Evolutionary conservation across 2,797 vertebrate genomes (phyloP).

Genomic region (Myiotriccus ornatus): DNA sequence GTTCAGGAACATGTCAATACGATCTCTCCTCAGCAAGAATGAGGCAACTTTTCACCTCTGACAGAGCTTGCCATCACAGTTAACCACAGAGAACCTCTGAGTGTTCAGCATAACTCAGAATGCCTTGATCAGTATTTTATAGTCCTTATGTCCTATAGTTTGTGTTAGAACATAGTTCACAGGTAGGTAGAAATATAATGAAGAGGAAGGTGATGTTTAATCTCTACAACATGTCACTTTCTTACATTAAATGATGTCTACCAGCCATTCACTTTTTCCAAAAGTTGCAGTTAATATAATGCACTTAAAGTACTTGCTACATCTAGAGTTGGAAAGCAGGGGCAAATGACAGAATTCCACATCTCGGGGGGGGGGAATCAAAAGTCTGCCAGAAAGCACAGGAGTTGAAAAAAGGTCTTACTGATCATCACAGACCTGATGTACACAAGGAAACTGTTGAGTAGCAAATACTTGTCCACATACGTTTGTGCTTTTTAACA

Average conservation of each 20-base stretch:
- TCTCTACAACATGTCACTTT: neutral
- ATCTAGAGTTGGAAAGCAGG: neutral
- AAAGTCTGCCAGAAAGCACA: neutral
- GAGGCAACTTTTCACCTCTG: neutral
- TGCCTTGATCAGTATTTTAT: neutral
- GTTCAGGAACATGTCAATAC: neutral
- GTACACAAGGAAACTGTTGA: neutral
- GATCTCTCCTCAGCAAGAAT: neutral
- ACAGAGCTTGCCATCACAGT: neutral
- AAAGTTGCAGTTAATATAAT: neutral
- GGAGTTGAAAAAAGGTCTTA: neutral
- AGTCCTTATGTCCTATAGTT: neutral
- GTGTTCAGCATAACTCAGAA: neutral
- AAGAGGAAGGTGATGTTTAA: neutral
- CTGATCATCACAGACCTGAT: neutral
- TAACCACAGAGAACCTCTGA: neutral
- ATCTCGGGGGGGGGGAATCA: rapidly evolving
- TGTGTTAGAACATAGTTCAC: neutral
- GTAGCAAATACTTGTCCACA: neutral
- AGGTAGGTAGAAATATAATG: neutral
- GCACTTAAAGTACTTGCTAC: neutral
- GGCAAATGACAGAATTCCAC: neutral
- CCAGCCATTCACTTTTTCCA: neutral
- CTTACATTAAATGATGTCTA: neutral
- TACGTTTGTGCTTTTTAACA: neutral